Conservation (phyloP, 2,113 vertebrate species). For the Cheirogaleus medius region DNA sequence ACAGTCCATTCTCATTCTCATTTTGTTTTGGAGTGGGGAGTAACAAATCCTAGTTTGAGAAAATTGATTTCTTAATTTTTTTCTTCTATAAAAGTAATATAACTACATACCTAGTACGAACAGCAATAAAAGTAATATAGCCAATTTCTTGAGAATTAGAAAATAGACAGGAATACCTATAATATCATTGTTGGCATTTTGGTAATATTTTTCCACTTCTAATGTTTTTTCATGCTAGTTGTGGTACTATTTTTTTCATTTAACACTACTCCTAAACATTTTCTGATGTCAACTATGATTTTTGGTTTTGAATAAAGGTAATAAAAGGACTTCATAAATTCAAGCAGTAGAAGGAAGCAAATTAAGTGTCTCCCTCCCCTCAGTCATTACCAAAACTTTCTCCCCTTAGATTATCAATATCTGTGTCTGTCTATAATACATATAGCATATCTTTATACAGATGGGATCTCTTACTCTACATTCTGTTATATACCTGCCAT, state of each 20-base stretch:
- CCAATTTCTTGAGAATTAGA: neutral
- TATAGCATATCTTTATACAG: neutral
- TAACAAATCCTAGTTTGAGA: conserved; percentile 17
- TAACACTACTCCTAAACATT: neutral
- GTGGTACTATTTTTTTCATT: neutral
- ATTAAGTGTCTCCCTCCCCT: neutral
- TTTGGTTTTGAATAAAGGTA: conserved; percentile 35
- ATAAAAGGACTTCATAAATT: conserved; percentile 13
- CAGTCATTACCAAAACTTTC: neutral
- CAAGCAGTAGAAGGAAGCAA: neutral
- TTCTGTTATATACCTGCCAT: neutral
- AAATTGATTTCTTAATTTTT: neutral
- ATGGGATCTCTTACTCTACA: neutral
- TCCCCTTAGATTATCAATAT: neutral
- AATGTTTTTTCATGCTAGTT: neutral
- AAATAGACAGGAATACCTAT: neutral
- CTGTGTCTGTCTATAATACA: neutral
- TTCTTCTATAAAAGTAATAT: neutral
- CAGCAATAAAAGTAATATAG: conserved; percentile 24
- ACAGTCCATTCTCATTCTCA: neutral
- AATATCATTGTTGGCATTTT: neutral
- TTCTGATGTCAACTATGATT: neutral
- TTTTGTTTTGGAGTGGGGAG: neutral
- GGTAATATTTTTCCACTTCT: neutral
- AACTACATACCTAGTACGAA: neutral